Percentiles rank a stretch among this genome's conserved stretches.
phyloP scores from a whole-genome alignment of 2,113 vertebrate genomes.

The Damaliscus lunatus region DNA sequence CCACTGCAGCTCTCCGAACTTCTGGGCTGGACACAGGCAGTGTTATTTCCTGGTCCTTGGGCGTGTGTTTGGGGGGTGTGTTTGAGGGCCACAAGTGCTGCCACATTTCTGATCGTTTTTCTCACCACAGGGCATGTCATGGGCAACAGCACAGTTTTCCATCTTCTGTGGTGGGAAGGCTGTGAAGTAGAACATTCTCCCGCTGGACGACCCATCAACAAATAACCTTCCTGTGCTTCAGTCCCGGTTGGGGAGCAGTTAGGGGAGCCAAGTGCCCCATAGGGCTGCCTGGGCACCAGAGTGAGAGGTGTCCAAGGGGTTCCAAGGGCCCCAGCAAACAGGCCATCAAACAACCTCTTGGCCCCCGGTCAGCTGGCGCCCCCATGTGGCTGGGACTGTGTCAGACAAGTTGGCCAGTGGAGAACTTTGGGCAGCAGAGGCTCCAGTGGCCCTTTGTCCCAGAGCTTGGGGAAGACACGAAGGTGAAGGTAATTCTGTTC shows the following conservation, averaged over 20 bases:
- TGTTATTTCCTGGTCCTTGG: not conserved
- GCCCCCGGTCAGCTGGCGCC: not conserved
- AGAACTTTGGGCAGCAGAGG: not conserved
- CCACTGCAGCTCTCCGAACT: not conserved
- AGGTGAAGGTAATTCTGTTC: not conserved
- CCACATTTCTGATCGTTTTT: slow-evolving; percentile 51
- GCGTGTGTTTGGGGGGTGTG: fast-evolving
- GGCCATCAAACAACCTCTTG: fast-evolving
- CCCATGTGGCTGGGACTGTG: not conserved
- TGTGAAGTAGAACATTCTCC: slow-evolving; percentile 91
- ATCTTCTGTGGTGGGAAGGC: slow-evolving; percentile 88
- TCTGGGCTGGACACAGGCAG: not conserved
- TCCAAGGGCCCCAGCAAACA: not conserved
- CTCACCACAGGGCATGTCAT: slow-evolving; percentile 91
- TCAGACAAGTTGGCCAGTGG: not conserved
- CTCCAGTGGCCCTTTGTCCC: not conserved
- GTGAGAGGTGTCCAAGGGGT: not conserved
- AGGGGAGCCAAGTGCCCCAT: not conserved
- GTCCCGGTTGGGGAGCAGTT: not conserved
- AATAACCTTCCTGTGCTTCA: slow-evolving; percentile 78
- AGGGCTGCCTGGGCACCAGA: not conserved
- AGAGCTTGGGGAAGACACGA: not conserved
- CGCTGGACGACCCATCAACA: slow-evolving; percentile 87
- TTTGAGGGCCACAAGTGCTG: not conserved
- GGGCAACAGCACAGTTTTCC: slow-evolving; percentile 93